Conservation (phyloP, 1,140 invertebrate genomes). For the Drosophila kepulauana region DNA sequence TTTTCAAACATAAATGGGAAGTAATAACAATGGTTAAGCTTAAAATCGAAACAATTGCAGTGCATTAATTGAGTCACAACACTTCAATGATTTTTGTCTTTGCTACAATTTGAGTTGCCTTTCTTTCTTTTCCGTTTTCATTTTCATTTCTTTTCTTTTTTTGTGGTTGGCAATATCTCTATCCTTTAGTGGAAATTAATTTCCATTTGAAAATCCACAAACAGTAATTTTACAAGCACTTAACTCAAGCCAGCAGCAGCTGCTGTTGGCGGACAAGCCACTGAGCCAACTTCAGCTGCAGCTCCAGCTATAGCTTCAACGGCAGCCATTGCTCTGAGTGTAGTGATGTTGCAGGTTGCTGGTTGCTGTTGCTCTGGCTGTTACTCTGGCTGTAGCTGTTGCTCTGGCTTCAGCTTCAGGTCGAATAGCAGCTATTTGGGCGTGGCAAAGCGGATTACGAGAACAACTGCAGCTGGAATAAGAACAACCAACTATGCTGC, state of each 20-base stretch:
- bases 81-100: slow-evolving; percentile 16
- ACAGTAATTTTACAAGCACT: slow-evolving; percentile 79
- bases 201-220: slow-evolving; percentile 71
- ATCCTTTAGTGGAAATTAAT: slow-evolving; percentile 61
- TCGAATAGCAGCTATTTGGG: slow-evolving; percentile 17
- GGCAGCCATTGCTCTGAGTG: background rate
- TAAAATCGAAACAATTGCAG: background rate
- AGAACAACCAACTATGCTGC: background rate
- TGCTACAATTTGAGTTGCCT: background rate
- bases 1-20: too few relatives aligned
- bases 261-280: slow-evolving; percentile 25
- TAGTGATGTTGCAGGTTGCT: background rate
- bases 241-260: slow-evolving; percentile 52
- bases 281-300: slow-evolving; percentile 14
- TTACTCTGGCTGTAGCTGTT: background rate
- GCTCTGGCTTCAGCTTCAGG: slow-evolving; percentile 2
- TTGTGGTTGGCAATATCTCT: slow-evolving; percentile 21
- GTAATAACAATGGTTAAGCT: too few relatives aligned
- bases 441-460: slow-evolving; percentile 75
- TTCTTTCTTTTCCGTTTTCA: background rate
- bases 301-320: slow-evolving; percentile 10
- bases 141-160: slow-evolving; percentile 8
- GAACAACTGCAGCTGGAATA: slow-evolving; percentile 34
- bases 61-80: slow-evolving; percentile 16
- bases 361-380: too few relatives aligned